Base-by-base conservation (phyloP, 2,113 vertebrate species). In the Mesocricetus auratus region DNA sequence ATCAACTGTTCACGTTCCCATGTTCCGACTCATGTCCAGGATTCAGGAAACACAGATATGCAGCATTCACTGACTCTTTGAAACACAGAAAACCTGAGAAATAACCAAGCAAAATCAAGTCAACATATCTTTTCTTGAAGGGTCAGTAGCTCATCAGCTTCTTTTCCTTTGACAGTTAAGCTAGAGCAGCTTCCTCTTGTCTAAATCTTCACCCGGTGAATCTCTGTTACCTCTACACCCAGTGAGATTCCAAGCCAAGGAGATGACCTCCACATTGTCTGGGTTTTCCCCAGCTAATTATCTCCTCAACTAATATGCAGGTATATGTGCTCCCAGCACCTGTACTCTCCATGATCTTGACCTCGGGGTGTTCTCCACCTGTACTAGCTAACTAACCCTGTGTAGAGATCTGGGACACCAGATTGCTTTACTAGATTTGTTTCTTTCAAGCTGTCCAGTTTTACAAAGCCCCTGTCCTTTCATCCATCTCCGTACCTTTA, bases 71-170 rank as follows among this genome's bases (percentile, higher is more conserved):
- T 53, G 60, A 26, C 71, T 90, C 60, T 82, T 66, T 89, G 73
- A 91, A 89, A 45, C 39, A 42, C n/a, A 83, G 58, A 62, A 60
- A 92, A 64, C 77, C 50, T 91, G 77, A 89, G 45, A 86, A 89
- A 89, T 7, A 62, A 68, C 19, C 36, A 93, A 74, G 85, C 53
- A 86, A 89, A 86, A 56, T 89, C 47, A 93, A 75, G 24, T 21
- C 19, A 60, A 39, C 15, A 42, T 26, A 62, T 21, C 1, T n/a
- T 86, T 82, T 56, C n/a, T 5, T 53, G 17, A 31, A 89, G 85
- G 53, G 62, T 47, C 31, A 45, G 21, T 39, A 62, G 19, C 29
- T 68, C 16, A 42, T 62, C 50, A 81, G 58, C 13, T 92, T 85
- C 60, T 50, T 68, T 42, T 2, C 62, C 39, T 88, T 1, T 74